Conservation (phyloP, 2,888 invertebrate species). For the Ennomos fuscantarius region DNA sequence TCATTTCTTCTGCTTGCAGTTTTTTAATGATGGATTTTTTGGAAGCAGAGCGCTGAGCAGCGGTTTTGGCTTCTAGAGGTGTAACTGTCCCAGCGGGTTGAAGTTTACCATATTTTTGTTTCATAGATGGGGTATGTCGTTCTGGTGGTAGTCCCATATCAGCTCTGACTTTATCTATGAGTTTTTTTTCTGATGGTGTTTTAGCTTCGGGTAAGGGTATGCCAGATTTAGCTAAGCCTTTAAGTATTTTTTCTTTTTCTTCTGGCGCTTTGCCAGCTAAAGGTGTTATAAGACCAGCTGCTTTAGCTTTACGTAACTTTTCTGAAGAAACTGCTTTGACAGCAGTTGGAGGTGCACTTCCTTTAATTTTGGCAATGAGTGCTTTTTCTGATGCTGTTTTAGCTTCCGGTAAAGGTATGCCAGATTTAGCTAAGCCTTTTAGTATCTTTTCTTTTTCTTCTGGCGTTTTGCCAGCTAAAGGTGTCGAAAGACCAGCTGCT, state of each 20-base stretch:
- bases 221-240: conserved; percentile 39
- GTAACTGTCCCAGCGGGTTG: conserved; percentile 37
- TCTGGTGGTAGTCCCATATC: conserved; percentile 48
- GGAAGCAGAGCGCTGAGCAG: no score
- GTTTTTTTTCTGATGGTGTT: conserved; percentile 44
- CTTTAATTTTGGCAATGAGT: conserved; percentile 35
- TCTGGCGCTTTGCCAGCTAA: conserved; percentile 43
- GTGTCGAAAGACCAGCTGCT: conserved; percentile 40
- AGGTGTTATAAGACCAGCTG: conserved; percentile 45
- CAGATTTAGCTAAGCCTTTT: conserved; percentile 33
- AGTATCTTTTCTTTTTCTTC: conserved; percentile 45
- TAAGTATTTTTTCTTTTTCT: conserved; percentile 46
- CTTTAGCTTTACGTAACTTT: conserved; percentile 44
- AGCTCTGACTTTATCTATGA: conserved; percentile 43
- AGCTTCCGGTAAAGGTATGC: conserved; percentile 40
- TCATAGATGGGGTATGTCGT: conserved; percentile 34
- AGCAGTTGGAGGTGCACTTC: conserved; percentile 25
- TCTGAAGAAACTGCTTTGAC: conserved; percentile 34
- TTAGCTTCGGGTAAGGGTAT: conserved; percentile 46
- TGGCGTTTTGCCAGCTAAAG: conserved; percentile 42
- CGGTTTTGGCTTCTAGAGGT: conserved; percentile 33
- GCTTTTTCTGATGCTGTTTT: conserved; percentile 48
- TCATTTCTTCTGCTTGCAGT: no score
- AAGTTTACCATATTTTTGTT: conserved; percentile 29
- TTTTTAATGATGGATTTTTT: no score